A percentile compares a stretch with the other conserved stretches of the same genome.
phyloP scores from a whole-genome alignment of 2,113 vertebrate genomes.

The Penelope pileata region DNA sequence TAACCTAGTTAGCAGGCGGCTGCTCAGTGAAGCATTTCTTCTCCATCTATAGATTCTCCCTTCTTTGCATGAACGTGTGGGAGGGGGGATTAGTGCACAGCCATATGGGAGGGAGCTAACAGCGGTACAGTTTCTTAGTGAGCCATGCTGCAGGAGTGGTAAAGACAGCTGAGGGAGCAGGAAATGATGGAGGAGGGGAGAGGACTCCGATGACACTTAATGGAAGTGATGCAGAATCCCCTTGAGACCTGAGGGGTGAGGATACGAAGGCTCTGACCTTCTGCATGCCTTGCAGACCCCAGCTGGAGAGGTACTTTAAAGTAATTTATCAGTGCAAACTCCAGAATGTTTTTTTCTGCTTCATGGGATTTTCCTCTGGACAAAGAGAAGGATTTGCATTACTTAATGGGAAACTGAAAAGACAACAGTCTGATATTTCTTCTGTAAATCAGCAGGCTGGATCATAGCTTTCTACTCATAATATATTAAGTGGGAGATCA shows the following conservation, averaged over 20 bases:
- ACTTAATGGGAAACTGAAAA: neutral
- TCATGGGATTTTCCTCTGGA: neutral
- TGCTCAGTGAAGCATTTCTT: neutral
- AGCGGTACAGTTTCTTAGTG: neutral
- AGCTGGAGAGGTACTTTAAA: neutral
- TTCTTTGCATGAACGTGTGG: neutral
- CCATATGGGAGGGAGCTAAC: slow-evolving; percentile 16
- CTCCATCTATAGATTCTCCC: neutral
- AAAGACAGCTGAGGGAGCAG: neutral
- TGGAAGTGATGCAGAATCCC: slow-evolving; percentile 23
- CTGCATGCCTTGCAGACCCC: neutral
- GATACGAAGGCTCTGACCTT: neutral
- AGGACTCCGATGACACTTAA: neutral
- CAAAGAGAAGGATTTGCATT: neutral
- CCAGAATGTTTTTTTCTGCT: neutral
- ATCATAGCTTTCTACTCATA: neutral
- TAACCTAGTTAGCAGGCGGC: neutral
- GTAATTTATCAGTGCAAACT: neutral
- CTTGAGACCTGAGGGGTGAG: neutral
- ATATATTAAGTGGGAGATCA: neutral
- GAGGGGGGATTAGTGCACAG: neutral
- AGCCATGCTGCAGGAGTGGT: neutral
- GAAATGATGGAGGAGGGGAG: slow-evolving; percentile 37
- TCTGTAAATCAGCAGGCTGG: neutral
- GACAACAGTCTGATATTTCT: neutral